Conservation (phyloP, 2,797 vertebrate species). For the Zalophus californianus region DNA sequence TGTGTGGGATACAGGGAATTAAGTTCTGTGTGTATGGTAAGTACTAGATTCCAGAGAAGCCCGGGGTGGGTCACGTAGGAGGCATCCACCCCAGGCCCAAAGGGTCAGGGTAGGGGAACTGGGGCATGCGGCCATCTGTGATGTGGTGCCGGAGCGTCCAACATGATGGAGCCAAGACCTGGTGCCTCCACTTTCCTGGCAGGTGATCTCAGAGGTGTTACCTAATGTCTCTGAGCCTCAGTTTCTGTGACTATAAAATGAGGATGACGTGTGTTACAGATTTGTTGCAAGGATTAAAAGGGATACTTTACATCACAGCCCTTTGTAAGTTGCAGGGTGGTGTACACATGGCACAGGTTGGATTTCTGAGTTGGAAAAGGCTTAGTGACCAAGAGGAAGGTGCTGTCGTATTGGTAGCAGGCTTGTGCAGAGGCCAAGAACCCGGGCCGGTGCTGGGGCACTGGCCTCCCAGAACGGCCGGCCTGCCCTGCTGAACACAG, state of each 20-base stretch:
- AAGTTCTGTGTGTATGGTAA: background rate
- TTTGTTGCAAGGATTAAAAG: background rate
- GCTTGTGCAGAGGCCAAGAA: background rate
- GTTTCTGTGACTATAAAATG: background rate
- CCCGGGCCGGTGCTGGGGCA: fast-evolving
- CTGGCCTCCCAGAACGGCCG: background rate
- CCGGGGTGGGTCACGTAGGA: background rate
- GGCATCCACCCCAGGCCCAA: background rate
- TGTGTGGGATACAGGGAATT: background rate
- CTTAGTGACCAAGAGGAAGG: background rate
- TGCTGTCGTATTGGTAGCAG: background rate
- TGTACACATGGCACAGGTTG: background rate
- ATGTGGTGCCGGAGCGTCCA: background rate
- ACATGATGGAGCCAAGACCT: fast-evolving
- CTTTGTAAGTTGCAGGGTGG: background rate
- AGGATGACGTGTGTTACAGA: background rate
- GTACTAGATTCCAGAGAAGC: background rate
- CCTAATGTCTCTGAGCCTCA: background rate
- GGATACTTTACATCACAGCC: background rate
- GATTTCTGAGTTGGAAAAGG: background rate
- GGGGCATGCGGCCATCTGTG: background rate
- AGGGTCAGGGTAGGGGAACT: background rate
- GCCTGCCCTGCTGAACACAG: background rate
- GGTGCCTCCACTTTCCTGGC: background rate
- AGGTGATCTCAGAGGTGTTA: background rate